Evolutionary conservation across 2,797 vertebrate species (phyloP).

Genomic region (Setipinna tenuifilis): DNA sequence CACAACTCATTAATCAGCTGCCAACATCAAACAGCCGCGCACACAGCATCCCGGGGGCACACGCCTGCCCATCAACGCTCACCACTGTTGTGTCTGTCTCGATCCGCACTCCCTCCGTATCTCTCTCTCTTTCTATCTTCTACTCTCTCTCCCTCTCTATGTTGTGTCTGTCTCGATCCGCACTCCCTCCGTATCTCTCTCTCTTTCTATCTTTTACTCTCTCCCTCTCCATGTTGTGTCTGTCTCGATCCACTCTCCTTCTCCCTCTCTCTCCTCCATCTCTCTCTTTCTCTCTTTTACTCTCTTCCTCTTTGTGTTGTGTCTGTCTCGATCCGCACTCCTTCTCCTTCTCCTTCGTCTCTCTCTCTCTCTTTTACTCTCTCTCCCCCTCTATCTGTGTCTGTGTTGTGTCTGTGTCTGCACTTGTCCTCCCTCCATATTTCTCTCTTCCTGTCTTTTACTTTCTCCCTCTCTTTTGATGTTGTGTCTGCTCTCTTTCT

Average conservation of each 20-base stretch:
- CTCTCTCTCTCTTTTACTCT: no score
- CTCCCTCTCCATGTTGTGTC: slow-evolving; percentile 25
- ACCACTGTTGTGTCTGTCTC: slow-evolving; percentile 51
- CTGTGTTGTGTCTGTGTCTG: no score
- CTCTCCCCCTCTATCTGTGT: no score
- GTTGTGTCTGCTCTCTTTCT: no score
- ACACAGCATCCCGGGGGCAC: slow-evolving; percentile 55
- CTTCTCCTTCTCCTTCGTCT: no score
- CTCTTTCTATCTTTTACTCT: slow-evolving; percentile 18
- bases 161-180: no score
- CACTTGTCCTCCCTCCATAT: no score
- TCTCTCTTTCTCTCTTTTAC: not conserved
- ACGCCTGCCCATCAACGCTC: slow-evolving; percentile 51
- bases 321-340: no score
- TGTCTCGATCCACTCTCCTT: no score
- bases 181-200: no score
- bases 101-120: not conserved
- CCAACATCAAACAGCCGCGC: slow-evolving; percentile 75
- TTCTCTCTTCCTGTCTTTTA: not conserved
- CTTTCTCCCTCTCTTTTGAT: no score
- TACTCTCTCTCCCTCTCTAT: slow-evolving; percentile 46
- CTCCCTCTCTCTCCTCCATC: not conserved
- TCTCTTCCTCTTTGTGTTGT: slow-evolving; percentile 12
- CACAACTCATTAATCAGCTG: slow-evolving; percentile 80
- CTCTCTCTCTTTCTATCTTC: not conserved